Percentiles rank a stretch among this genome's conserved stretches.
These are phyloP conservation scores for Oedothorax gibbosus DNA, from an alignment of 1,140 invertebrate genomes.

Conservation along the genomic window DNA sequence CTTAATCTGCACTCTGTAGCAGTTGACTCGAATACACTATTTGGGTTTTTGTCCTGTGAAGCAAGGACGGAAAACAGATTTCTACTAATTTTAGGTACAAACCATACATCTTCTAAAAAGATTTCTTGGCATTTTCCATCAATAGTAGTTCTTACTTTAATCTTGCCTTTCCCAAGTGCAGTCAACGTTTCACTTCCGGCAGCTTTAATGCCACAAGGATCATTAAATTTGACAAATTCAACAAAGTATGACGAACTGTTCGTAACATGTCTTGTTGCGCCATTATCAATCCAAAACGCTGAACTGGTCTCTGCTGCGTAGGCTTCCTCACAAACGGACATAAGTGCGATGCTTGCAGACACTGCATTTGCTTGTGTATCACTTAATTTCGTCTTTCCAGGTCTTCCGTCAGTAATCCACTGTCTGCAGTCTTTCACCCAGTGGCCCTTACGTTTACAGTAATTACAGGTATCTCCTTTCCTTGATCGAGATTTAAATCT, in stretches of 20 bases:
- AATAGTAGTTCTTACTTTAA: background rate
- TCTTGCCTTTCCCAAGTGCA: constrained; percentile 30
- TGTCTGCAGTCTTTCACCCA: background rate
- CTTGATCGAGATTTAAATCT: too few species aligned
- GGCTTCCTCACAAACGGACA: constrained; percentile 1
- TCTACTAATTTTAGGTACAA: constrained; percentile 10
- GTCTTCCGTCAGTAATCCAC: constrained; percentile 36
- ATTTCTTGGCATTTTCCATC: background rate
- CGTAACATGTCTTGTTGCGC: constrained; percentile 17
- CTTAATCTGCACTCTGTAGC: constrained; percentile 20
- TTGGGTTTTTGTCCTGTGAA: constrained; percentile 24
- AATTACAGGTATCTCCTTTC: too few species aligned
- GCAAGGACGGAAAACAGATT: constrained; percentile 33
- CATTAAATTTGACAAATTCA: constrained; percentile 6
- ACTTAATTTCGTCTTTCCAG: background rate
- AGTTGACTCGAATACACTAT: constrained; percentile 24
- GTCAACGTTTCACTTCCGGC: constrained; percentile 9
- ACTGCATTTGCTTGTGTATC: constrained; percentile 2
- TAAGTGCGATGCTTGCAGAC: background rate
- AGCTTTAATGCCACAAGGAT: constrained; percentile 20
- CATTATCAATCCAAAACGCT: constrained; percentile 16
- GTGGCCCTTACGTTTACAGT: too few species aligned
- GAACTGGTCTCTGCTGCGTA: background rate
- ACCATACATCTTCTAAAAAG: constrained; percentile 33
- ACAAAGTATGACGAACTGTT: constrained; percentile 16